Percentiles rank a stretch among this genome's conserved stretches.
Evolutionary conservation across 2,888 invertebrate genomes (phyloP).

Genomic region (Anticlea derivata): DNA sequence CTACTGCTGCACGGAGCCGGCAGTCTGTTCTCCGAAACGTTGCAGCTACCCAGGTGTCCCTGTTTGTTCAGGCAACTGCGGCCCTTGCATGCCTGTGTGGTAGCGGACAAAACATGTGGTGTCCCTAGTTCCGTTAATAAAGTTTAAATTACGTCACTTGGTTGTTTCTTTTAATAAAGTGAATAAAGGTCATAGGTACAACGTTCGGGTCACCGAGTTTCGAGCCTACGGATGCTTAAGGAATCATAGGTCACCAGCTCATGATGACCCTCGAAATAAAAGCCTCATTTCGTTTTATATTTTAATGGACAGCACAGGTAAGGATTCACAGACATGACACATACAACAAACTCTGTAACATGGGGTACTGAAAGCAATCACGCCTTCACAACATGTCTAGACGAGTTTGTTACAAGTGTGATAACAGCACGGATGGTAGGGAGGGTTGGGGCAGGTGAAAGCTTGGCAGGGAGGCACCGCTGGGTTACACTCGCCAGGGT

Average conservation of each 20-base stretch:
- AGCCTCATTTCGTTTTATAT: not conserved
- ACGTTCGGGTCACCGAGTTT: too few relatives aligned
- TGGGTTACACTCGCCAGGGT: conserved; percentile 73
- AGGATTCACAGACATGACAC: conserved; percentile 60
- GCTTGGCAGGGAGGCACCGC: conserved; percentile 70
- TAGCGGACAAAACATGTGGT: conserved; percentile 36
- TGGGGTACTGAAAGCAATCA: not conserved
- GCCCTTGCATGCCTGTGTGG: conserved; percentile 78
- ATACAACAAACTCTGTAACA: conserved; percentile 34
- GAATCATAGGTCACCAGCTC: not conserved
- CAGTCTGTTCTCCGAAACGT: conserved; percentile 62
- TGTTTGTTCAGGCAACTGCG: conserved; percentile 62
- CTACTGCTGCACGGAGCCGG: conserved; percentile 76
- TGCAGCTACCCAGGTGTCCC: conserved; percentile 75
- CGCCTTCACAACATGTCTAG: conserved; percentile 32
- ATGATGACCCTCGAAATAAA: not conserved
- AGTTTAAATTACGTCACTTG: not conserved
- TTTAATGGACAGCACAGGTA: conserved; percentile 25
- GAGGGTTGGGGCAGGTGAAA: conserved; percentile 75
- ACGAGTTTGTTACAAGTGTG: conserved; percentile 72
- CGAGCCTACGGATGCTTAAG: too few relatives aligned
- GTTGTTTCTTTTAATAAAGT: not conserved
- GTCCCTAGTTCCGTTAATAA: conserved; percentile 2
- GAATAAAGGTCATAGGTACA: too few relatives aligned
- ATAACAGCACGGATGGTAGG: conserved; percentile 73